Evolutionary conservation across 2,888 invertebrate species (phyloP).

Genomic region (Drosophila seclusa): DNA sequence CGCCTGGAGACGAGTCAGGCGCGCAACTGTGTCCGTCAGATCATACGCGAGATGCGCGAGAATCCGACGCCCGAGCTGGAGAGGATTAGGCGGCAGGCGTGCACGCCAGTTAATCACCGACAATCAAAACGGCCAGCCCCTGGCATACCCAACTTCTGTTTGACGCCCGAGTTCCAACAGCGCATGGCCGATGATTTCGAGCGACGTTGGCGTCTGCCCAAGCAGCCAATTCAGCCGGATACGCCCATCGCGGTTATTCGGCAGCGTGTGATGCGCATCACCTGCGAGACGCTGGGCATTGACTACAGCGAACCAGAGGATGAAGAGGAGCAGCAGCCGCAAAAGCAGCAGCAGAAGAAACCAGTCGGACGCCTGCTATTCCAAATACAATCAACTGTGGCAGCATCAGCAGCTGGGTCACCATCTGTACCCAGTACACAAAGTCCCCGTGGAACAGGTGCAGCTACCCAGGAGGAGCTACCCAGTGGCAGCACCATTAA

Average conservation of each 20-base stretch:
- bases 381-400: background rate
- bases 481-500: conserved; percentile 71
- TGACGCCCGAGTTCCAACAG: conserved; percentile 83
- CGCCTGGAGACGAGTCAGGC: conserved; percentile 80
- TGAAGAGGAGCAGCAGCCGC: conserved; percentile 26
- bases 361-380: conserved; percentile 29
- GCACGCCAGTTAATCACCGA: conserved; percentile 81
- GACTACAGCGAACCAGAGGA: conserved; percentile 56
- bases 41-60: conserved; percentile 82
- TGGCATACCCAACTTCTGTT: conserved; percentile 83
- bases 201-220: conserved; percentile 83
- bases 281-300: conserved; percentile 82
- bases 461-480: background rate
- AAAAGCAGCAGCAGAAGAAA: background rate
- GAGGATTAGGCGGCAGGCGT: conserved; percentile 81
- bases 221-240: conserved; percentile 79
- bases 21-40: conserved; percentile 81
- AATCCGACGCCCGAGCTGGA: conserved; percentile 83
- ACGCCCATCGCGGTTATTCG: conserved; percentile 82
- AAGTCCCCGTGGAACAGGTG: conserved; percentile 46
- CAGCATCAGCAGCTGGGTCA: conserved; percentile 21
- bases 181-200: conserved; percentile 84
- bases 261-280: conserved; percentile 79
- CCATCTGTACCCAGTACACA: conserved; percentile 74
- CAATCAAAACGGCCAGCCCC: conserved; percentile 63